Base-by-base conservation (phyloP, 2,113 vertebrate species). In the Nycticorax nycticorax region DNA sequence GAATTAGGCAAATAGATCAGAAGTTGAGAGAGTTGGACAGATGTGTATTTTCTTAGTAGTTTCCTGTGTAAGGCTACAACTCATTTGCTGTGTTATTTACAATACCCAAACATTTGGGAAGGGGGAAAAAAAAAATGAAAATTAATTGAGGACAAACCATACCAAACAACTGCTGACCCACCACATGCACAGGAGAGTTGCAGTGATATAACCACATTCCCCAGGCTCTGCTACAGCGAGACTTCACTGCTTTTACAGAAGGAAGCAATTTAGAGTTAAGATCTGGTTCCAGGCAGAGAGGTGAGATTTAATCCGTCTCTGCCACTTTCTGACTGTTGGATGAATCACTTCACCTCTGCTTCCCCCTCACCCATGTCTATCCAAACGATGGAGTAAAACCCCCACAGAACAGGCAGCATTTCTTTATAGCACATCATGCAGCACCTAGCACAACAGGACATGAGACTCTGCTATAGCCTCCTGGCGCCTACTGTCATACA, bases 401-500 rank as follows among this genome's bases (percentile, higher is more conserved):
- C 60, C 27, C 53, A 12, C 3, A 56, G 64, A 78, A 75, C 0
- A 85, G 68, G 30, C 39, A 84, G 37, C 3, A 1, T 59, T 86
- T 91, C 79, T 71, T 52, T 43, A 50, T 1, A 83, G 76, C 37
- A 45, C 68, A 50, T 47, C 45, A 55, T 5, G 28, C 20, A 86
- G 66, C 53, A 82, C 50, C 69, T 62, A 60, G 62, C 66, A 56
- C 69, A 77, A 74, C 72, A 64, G 89, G 69, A 74, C 27, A 9
- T 0, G 3, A 89, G 72, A 14, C 56, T 45, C 28, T 32, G 84
- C 47, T 64, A 8, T 2, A 56, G 77, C 80, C 89, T 95, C 76
- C 76, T 62, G 76, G 76, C 20, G 26, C 28, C 37, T 92, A 80
- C 84, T 91, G 77, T 91, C 95, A 97, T 84, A 92, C 84, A 23